These are phyloP conservation scores for Andrena bucephala DNA, from an alignment of 2,888 invertebrate species.

Conservation along the genomic window DNA sequence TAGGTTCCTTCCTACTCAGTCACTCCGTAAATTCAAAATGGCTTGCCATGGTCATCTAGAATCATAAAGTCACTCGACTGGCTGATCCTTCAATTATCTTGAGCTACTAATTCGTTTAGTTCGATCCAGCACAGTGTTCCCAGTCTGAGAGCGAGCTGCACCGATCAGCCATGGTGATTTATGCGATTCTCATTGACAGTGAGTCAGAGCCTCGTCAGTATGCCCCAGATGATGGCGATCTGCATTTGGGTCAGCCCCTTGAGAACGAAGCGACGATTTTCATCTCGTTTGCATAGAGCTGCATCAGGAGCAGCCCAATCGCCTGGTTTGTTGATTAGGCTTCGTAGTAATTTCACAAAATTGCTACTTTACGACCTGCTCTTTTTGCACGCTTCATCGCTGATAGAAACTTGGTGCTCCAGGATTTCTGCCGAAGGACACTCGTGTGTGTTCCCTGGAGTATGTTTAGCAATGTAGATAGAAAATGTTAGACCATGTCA, in stretches of 20 bases:
- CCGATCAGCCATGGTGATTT: constrained; percentile 41
- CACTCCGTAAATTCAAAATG: too few relatives aligned
- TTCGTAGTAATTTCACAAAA: constrained; percentile 36
- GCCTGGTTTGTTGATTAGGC: neutral
- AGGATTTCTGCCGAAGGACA: constrained; percentile 6
- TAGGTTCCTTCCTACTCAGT: too few relatives aligned
- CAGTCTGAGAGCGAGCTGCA: constrained; percentile 9
- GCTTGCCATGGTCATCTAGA: too few relatives aligned
- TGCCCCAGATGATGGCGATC: constrained; percentile 49
- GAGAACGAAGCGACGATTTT: constrained; percentile 10
- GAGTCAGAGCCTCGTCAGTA: constrained; percentile 45
- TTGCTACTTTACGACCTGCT: neutral
- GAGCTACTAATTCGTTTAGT: neutral
- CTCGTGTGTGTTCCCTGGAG: neutral
- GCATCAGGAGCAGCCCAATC: constrained; percentile 10
- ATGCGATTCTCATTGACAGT: constrained; percentile 45
- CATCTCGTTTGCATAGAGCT: constrained; percentile 42
- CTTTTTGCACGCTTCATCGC: constrained; percentile 4
- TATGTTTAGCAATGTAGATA: neutral
- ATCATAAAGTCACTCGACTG: neutral
- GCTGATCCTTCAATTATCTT: neutral
- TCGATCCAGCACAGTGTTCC: neutral
- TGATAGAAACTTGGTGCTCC: neutral
- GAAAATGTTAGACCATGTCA: constrained; percentile 1
- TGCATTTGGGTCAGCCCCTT: constrained; percentile 53